Conservation (phyloP, 2,888 invertebrate species). For the Drosophila paramelanica region DNA sequence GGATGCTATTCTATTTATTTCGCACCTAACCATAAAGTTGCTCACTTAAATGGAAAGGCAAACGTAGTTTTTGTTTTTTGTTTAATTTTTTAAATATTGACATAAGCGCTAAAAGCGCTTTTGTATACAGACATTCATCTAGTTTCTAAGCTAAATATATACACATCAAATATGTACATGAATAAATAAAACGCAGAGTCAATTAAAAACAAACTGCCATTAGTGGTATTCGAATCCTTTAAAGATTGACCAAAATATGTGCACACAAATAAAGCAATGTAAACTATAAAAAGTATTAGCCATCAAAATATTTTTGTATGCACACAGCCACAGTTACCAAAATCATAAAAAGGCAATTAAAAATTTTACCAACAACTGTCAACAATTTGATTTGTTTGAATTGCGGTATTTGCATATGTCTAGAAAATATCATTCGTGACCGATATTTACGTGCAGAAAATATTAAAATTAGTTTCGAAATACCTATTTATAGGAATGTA, state of each 20-base stretch:
- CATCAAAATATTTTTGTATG: slow-evolving; percentile 23
- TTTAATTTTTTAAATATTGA: slow-evolving; percentile 67
- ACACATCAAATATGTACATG: slow-evolving; percentile 18
- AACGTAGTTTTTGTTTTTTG: slow-evolving; percentile 19
- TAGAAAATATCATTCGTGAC: slow-evolving; percentile 48
- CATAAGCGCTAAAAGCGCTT: slow-evolving; percentile 50
- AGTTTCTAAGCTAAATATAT: slow-evolving; percentile 29
- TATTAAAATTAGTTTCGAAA: slow-evolving; percentile 68
- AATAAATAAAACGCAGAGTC: slow-evolving; percentile 45
- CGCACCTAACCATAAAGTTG: slow-evolving; percentile 75
- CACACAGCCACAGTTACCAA: slow-evolving; percentile 4
- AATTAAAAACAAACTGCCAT: slow-evolving; percentile 46
- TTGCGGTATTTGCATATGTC: slow-evolving; percentile 68
- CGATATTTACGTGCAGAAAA: slow-evolving; percentile 64
- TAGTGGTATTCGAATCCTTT: slow-evolving; percentile 30
- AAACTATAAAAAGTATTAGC: slow-evolving; percentile 58
- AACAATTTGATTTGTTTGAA: slow-evolving; percentile 73
- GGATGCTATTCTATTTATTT: slow-evolving; percentile 60
- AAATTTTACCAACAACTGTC: slow-evolving; percentile 50
- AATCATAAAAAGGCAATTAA: slow-evolving; percentile 62
- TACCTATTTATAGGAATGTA: slow-evolving; percentile 60
- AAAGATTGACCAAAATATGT: slow-evolving; percentile 59
- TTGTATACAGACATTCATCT: slow-evolving; percentile 50
- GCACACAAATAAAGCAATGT: slow-evolving; percentile 66
- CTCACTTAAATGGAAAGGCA: slow-evolving; percentile 60